These are phyloP conservation scores for Hermetia illucens DNA, from an alignment of 1,140 invertebrate species.

Conservation along the genomic window DNA sequence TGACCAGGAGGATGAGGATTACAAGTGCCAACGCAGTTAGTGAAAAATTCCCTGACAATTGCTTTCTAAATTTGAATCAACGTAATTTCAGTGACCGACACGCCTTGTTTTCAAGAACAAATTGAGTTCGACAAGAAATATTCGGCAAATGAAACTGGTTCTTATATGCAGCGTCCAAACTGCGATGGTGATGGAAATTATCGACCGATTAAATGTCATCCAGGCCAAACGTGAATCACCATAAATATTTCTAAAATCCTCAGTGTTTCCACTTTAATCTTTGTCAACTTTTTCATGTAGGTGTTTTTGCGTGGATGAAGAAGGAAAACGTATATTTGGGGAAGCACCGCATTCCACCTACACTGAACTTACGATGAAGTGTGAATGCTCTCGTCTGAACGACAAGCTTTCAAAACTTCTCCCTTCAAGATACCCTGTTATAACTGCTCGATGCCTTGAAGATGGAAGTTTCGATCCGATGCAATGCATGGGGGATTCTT, in stretches of 20 bases:
- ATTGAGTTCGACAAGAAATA: conserved; percentile 20
- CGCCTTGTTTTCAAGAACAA: conserved; percentile 21
- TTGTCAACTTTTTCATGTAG: conserved; percentile 27
- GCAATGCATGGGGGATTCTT: conserved; percentile 36
- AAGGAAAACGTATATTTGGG: conserved; percentile 42
- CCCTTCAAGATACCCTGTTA: conserved; percentile 9
- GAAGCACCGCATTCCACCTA: conserved; percentile 34
- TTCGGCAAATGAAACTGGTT: conserved; percentile 2
- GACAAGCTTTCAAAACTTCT: conserved; percentile 20
- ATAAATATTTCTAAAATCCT: conserved; percentile 7
- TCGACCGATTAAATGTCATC: conserved; percentile 35
- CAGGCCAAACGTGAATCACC: conserved; percentile 37
- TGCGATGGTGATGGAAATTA: conserved; percentile 41
- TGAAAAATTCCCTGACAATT: neutral
- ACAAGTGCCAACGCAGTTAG: conserved; percentile 14
- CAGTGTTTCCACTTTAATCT: neutral
- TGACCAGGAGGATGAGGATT: conserved; percentile 2
- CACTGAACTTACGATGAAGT: conserved; percentile 33
- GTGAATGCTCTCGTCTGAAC: conserved; percentile 35
- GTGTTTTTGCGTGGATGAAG: conserved; percentile 41
- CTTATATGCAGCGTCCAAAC: conserved; percentile 25
- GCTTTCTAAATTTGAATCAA: conserved; percentile 4
- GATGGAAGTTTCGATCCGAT: conserved; percentile 40
- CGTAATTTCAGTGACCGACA: conserved; percentile 5
- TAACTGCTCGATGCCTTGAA: conserved; percentile 29